A percentile compares a stretch with the other conserved stretches of the same genome.
These are phyloP conservation scores for Sylvietta virens DNA, from an alignment of 2,113 vertebrate genomes.

Conservation along the genomic window DNA sequence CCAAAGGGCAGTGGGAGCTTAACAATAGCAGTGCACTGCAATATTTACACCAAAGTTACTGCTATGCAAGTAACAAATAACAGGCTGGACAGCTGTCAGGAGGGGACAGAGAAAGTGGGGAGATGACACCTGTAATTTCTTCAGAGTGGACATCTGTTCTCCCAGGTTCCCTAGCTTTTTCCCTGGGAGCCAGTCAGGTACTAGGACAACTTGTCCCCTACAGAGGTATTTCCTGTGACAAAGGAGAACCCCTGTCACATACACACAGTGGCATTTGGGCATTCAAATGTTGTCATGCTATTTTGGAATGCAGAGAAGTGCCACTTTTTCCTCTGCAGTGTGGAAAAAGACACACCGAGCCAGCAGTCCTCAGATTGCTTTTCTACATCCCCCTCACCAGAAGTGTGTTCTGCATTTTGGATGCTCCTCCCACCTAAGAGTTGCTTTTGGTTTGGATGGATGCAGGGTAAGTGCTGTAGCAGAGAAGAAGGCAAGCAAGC, in stretches of 20 bases:
- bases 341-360: neutral
- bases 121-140: neutral
- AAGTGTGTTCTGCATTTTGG: neutral
- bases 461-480: neutral
- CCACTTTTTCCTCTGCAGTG: neutral
- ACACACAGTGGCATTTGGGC: neutral
- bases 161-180: neutral
- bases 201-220: neutral
- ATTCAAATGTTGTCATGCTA: neutral
- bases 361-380: slow-evolving; percentile 28
- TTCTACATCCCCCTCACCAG: neutral
- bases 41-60: neutral
- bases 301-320: neutral
- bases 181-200: neutral
- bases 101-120: neutral
- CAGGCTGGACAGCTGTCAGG: neutral
- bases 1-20: neutral
- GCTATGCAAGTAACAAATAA: neutral
- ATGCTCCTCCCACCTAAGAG: neutral
- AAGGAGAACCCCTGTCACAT: neutral
- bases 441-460: neutral
- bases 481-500: neutral
- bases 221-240: neutral
- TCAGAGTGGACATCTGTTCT: neutral
- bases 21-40: neutral